phyloP scores from a whole-genome alignment of 2,113 vertebrate genomes.

The Coptodon rendalli region DNA sequence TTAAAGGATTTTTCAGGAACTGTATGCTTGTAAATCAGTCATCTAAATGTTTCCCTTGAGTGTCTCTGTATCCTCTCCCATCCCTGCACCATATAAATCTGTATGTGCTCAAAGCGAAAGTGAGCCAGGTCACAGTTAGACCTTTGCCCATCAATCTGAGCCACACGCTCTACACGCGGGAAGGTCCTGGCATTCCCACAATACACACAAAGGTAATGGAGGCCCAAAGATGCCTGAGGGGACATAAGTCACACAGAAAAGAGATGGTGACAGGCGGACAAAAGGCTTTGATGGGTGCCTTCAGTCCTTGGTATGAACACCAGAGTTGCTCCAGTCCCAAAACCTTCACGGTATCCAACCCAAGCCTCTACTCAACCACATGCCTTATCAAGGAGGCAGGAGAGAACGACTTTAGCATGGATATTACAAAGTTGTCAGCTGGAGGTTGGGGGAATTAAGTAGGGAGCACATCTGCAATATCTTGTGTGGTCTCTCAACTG shows the following conservation, averaged over 20 bases:
- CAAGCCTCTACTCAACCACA: constrained; percentile 7
- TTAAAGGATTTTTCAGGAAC: not conserved
- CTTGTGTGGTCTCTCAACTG: constrained; percentile 29
- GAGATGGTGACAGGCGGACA: constrained; percentile 49
- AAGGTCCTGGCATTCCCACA: constrained; percentile 49
- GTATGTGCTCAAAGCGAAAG: constrained; percentile 34
- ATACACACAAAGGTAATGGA: constrained; percentile 52
- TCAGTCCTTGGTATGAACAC: constrained; percentile 12
- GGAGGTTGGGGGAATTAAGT: constrained; percentile 53
- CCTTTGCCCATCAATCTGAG: constrained; percentile 56
- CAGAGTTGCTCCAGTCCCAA: not conserved
- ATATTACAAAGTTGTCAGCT: constrained; percentile 38
- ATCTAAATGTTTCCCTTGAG: not conserved
- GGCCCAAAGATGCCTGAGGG: constrained; percentile 40
- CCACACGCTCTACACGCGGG: constrained; percentile 1
- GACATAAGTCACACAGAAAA: constrained; percentile 45
- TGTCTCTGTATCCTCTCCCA: not conserved
- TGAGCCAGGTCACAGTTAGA: constrained; percentile 45
- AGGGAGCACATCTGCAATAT: constrained; percentile 23
- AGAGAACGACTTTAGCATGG: constrained; percentile 24
- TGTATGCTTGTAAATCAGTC: not conserved
- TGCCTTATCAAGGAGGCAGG: not conserved
- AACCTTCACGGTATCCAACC: constrained; percentile 7
- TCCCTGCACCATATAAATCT: constrained; percentile 7
- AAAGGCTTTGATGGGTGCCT: constrained; percentile 13